Evolutionary conservation across 2,113 vertebrate species (phyloP).

Genomic region (Trogon surrucura): DNA sequence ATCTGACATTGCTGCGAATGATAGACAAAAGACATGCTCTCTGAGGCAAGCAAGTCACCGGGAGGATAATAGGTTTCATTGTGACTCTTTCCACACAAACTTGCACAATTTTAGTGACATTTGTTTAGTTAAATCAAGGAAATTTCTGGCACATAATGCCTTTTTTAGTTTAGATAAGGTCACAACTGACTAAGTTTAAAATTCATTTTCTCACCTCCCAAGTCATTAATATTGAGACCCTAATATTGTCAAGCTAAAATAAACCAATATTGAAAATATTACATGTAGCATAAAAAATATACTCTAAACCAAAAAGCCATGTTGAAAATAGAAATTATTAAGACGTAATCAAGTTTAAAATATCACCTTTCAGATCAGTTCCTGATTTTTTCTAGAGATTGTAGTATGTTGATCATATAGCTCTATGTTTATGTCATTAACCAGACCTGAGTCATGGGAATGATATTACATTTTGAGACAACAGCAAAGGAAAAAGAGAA

Average conservation of each 20-base stretch:
- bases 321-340: neutral
- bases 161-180: neutral
- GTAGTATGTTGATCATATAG: neutral
- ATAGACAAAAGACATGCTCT: neutral
- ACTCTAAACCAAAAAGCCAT: neutral
- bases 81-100: neutral
- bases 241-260: neutral
- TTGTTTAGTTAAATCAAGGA: neutral
- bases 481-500: neutral
- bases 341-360: neutral
- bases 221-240: neutral
- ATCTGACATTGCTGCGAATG: neutral
- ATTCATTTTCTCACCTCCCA: neutral
- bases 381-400: neutral
- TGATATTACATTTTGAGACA: neutral
- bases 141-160: neutral
- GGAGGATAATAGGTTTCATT: neutral
- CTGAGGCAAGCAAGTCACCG: neutral
- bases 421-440: neutral
- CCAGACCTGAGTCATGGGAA: neutral
- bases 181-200: neutral
- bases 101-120: fast-evolving
- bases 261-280: neutral
- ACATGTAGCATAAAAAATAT: neutral
- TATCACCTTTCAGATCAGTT: neutral